Conservation (phyloP, 2,888 invertebrate species). For the Diarsia brunnea region DNA sequence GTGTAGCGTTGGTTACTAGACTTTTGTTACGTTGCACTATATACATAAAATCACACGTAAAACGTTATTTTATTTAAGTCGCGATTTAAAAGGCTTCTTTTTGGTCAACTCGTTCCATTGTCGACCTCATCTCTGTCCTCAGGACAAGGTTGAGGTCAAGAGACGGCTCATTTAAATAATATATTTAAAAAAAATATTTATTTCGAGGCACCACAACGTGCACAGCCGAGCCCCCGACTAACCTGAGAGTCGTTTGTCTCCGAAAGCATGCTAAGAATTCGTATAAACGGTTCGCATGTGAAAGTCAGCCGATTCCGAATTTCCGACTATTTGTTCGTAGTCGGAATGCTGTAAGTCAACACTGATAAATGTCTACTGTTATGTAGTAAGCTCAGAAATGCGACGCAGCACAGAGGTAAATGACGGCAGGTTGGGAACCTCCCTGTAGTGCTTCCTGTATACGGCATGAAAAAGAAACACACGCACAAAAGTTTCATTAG, state of each 20-base stretch:
- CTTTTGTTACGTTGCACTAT: neutral
- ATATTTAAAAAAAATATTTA: neutral
- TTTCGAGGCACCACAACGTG: neutral
- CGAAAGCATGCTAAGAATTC: neutral
- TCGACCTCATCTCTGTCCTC: too few relatives aligned
- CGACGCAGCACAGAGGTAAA: neutral
- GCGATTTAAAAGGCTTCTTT: too few relatives aligned
- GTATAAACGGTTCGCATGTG: neutral
- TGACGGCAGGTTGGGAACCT: neutral
- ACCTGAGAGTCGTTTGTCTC: neutral
- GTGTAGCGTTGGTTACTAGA: neutral
- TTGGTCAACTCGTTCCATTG: too few relatives aligned
- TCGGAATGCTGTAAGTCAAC: neutral
- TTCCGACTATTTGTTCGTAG: neutral
- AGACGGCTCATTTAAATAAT: too few relatives aligned
- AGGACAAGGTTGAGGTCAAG: too few relatives aligned
- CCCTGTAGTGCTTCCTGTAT: neutral
- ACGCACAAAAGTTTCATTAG: too few relatives aligned
- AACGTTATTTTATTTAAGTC: neutral
- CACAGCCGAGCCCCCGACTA: neutral
- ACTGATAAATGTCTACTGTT: neutral
- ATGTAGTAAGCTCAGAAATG: constrained; percentile 8
- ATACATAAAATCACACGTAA: neutral
- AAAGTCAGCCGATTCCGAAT: neutral
- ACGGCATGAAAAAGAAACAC: neutral